Evolutionary conservation across 2,797 vertebrate genomes (phyloP).

Genomic region (Sitta carolinensis): DNA sequence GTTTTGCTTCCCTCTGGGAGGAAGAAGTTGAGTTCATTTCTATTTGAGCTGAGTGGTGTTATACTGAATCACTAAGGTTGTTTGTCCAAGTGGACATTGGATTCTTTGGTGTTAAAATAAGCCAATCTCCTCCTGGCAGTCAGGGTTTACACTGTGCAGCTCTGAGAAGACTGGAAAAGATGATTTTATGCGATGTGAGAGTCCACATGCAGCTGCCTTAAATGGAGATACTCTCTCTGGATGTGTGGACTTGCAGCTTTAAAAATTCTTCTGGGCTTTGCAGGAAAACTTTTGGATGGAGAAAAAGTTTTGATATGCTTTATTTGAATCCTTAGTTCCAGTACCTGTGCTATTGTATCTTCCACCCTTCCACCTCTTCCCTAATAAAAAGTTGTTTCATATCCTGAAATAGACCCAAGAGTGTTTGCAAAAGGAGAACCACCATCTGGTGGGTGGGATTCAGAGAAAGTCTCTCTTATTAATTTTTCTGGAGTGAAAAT

Average conservation of each 20-base stretch:
- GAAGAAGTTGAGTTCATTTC: neutral
- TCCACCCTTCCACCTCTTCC: neutral
- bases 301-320: neutral
- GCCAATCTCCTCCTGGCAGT: neutral
- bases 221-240: neutral
- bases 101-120: neutral
- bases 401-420: neutral
- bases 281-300: neutral
- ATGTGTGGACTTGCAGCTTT: neutral
- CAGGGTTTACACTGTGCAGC: neutral
- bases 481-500: constrained; percentile 10
- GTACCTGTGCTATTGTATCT: neutral
- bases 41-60: neutral
- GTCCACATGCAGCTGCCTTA: neutral
- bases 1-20: neutral
- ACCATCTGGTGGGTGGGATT: neutral
- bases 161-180: neutral
- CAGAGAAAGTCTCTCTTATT: neutral
- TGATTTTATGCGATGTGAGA: neutral
- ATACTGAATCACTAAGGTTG: neutral
- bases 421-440: neutral
- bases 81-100: neutral
- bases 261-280: neutral
- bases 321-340: neutral
- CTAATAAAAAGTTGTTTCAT: neutral